A percentile compares a stretch with the other conserved stretches of the same genome.
Conservation (phyloP, 2,113 vertebrate genomes). For the Menidia beryllina region DNA sequence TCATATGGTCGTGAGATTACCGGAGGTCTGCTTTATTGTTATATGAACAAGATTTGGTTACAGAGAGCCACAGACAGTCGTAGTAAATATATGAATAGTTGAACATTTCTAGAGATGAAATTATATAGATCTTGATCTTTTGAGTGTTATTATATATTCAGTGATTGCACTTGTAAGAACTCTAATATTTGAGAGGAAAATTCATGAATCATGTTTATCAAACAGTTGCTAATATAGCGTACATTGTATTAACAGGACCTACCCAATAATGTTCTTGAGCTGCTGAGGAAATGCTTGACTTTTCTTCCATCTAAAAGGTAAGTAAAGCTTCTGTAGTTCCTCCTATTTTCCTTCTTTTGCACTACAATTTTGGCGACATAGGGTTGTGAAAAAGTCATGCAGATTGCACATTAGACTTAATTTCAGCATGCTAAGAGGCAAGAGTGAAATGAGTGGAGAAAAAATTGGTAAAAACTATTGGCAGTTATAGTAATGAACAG, state of each 20-base stretch:
- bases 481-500: neutral
- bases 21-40: too few species aligned
- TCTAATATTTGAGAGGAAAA: too few species aligned
- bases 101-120: neutral
- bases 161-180: too few species aligned
- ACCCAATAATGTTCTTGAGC: slow-evolving; percentile 83
- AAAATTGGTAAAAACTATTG: neutral
- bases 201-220: neutral
- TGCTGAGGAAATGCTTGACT: slow-evolving; percentile 93
- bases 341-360: slow-evolving; percentile 12
- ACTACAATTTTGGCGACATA: neutral
- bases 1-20: too few species aligned
- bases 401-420: neutral
- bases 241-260: slow-evolving; percentile 81
- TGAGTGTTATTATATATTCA: neutral
- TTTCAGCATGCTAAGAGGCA: slow-evolving; percentile 7
- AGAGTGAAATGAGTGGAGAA: neutral
- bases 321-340: slow-evolving; percentile 26
- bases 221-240: slow-evolving; percentile 14
- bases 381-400: too few species aligned
- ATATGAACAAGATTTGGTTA: too few species aligned
- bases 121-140: too few species aligned
- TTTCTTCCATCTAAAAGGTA: slow-evolving; percentile 94
- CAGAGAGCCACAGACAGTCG: too few species aligned
- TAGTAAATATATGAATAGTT: too few species aligned